Evolutionary conservation across 2,113 vertebrate genomes (phyloP).

Genomic region (Cyanocitta stelleri): DNA sequence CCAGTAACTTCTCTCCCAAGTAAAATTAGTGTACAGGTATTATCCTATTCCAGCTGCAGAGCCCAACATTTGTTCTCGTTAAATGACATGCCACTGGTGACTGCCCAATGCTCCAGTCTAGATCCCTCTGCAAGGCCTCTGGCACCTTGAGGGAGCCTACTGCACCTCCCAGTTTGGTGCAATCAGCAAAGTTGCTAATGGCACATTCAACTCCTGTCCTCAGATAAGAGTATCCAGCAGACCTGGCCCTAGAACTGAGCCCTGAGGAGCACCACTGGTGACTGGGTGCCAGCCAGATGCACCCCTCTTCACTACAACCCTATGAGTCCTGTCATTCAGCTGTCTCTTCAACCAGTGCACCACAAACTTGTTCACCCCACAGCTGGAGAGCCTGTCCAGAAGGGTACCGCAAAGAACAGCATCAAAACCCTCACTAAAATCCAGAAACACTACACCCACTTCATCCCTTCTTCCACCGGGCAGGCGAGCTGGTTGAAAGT

Average conservation of each 20-base stretch:
- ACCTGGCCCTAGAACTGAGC: not conserved
- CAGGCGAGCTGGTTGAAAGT: not conserved
- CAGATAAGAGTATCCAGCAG: not conserved
- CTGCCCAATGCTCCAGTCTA: not conserved
- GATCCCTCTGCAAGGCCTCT: not conserved
- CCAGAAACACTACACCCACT: not conserved
- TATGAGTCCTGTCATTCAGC: not conserved
- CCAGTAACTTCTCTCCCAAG: not conserved
- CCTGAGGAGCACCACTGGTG: not conserved
- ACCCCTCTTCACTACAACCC: not conserved
- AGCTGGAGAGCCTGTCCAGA: not conserved
- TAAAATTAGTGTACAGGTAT: not conserved
- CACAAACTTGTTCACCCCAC: not conserved
- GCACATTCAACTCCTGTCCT: not conserved
- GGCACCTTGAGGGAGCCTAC: not conserved
- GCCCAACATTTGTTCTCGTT: not conserved
- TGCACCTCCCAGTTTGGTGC: not conserved
- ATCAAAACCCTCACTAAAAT: not conserved
- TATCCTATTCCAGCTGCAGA: not conserved
- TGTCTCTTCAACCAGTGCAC: not conserved
- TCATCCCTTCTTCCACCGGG: not conserved
- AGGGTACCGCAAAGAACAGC: not conserved
- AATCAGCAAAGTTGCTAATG: not conserved
- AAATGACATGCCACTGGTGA: not conserved
- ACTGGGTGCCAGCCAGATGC: accelerated